phyloP scores from a whole-genome alignment of 1,140 invertebrate genomes.

The Pinna nobilis region DNA sequence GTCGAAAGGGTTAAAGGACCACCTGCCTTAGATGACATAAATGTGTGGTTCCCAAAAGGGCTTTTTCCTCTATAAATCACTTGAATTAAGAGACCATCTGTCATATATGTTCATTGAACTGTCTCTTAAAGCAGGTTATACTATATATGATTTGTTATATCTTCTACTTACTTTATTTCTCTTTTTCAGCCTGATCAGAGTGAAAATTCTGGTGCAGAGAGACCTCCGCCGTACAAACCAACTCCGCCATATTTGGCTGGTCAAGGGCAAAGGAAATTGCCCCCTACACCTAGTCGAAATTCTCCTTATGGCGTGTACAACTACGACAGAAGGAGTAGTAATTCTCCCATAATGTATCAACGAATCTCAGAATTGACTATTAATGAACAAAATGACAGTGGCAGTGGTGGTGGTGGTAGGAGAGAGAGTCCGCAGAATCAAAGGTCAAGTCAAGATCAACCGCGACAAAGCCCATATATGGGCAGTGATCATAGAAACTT shows the following conservation, averaged over 20 bases:
- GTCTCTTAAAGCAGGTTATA: too few relatives aligned
- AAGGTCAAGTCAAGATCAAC: too few relatives aligned
- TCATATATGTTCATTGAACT: too few relatives aligned
- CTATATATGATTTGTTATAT: too few relatives aligned
- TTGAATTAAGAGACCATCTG: too few relatives aligned
- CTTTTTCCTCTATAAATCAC: too few relatives aligned
- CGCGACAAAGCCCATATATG: conserved; percentile 9
- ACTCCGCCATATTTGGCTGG: conserved; percentile 61
- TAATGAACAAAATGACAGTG: conserved; percentile 18
- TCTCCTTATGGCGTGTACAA: conserved; percentile 50
- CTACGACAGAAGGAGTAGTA: conserved; percentile 42
- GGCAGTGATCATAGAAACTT: conserved; percentile 10
- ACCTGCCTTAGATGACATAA: too few relatives aligned
- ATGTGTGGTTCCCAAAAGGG: too few relatives aligned
- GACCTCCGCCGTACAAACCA: conserved; percentile 55
- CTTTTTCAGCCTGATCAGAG: conserved; percentile 42
- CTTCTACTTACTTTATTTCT: too few relatives aligned
- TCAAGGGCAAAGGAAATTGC: conserved; percentile 45
- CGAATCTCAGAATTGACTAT: conserved; percentile 33
- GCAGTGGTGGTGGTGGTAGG: not conserved
- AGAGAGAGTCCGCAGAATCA: not conserved
- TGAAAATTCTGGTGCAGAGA: conserved; percentile 14
- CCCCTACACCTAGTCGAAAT: conserved; percentile 46
- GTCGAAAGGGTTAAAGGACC: too few relatives aligned
- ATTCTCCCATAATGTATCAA: conserved; percentile 46